A percentile compares a stretch with the other conserved stretches of the same genome.
Conservation (phyloP, 2,888 invertebrate genomes). For the Steinernema scapterisci region DNA sequence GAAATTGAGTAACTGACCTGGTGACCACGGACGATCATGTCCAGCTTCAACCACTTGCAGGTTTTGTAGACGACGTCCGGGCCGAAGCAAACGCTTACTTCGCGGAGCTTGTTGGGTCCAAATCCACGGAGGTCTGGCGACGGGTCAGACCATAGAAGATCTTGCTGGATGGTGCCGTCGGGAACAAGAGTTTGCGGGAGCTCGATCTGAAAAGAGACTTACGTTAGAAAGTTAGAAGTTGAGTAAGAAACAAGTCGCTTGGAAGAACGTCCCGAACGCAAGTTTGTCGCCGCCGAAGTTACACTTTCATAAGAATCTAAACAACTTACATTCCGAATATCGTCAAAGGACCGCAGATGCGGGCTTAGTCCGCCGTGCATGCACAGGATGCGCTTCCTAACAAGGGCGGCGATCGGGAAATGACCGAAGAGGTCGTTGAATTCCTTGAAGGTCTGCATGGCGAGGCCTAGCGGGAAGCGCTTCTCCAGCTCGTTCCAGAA, state of each 20-base stretch:
- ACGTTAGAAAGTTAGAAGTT: no score
- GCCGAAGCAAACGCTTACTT: slow-evolving; percentile 40
- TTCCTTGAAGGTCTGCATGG: slow-evolving; percentile 38
- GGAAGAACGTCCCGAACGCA: no score
- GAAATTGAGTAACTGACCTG: no score
- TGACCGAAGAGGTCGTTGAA: slow-evolving; percentile 43
- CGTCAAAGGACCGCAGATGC: slow-evolving; percentile 37
- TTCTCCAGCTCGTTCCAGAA: slow-evolving; percentile 41
- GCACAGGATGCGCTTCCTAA: slow-evolving; percentile 40
- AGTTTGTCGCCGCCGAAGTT: no score
- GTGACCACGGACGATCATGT: slow-evolving; percentile 42
- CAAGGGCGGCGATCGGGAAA: slow-evolving; percentile 42
- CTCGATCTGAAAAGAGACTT: slow-evolving; percentile 13
- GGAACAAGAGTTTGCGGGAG: slow-evolving; percentile 35
- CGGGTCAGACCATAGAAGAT: slow-evolving; percentile 42
- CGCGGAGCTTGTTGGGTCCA: slow-evolving; percentile 38
- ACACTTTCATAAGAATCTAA: not conserved
- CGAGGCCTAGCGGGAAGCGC: slow-evolving; percentile 39
- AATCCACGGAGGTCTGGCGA: slow-evolving; percentile 35
- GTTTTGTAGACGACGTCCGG: slow-evolving; percentile 38
- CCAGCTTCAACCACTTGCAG: slow-evolving; percentile 39
- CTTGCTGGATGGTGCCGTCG: slow-evolving; percentile 37
- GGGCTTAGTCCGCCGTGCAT: slow-evolving; percentile 45
- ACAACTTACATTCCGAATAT: slow-evolving; percentile 35
- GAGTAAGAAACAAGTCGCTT: no score